Conservation (phyloP, 2,888 invertebrate genomes). For the Lypha dubia region DNA sequence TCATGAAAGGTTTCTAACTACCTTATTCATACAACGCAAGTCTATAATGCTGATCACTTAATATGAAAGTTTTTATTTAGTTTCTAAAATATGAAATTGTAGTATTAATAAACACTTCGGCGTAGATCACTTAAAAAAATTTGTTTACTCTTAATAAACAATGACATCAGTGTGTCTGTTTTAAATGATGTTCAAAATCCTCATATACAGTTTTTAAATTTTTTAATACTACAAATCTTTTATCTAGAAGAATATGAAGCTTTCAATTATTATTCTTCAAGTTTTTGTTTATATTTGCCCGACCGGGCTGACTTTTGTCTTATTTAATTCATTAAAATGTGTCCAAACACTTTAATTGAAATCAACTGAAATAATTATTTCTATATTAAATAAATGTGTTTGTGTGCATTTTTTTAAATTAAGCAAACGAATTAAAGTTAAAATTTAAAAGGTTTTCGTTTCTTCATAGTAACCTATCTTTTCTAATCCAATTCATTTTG, state of each 20-base stretch:
- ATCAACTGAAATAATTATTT: slow-evolving; percentile 61
- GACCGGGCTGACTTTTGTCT: slow-evolving; percentile 27
- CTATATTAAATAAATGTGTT: slow-evolving; percentile 6
- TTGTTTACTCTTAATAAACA: slow-evolving; percentile 58
- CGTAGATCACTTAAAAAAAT: slow-evolving; percentile 22
- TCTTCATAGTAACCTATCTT: slow-evolving; percentile 24
- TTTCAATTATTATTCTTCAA: slow-evolving; percentile 12
- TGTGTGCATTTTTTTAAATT: slow-evolving; percentile 14
- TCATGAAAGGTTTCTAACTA: slow-evolving; percentile 34
- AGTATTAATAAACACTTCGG: slow-evolving; percentile 5
- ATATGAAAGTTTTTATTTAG: background rate
- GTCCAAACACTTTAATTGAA: slow-evolving; percentile 74
- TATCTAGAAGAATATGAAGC: slow-evolving; percentile 18
- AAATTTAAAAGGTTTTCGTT: slow-evolving; percentile 34
- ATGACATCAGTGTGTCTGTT: slow-evolving; percentile 68
- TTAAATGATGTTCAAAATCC: slow-evolving; percentile 21
- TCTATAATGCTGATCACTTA: background rate
- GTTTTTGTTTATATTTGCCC: slow-evolving; percentile 26
- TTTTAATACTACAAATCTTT: slow-evolving; percentile 15
- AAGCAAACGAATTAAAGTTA: slow-evolving; percentile 26
- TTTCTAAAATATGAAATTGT: slow-evolving; percentile 7
- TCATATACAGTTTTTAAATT: slow-evolving; percentile 19
- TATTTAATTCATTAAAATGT: slow-evolving; percentile 68
- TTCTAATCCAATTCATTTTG: slow-evolving; percentile 54
- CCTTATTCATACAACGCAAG: background rate